Conservation (phyloP, 2,797 vertebrate species). For the Hydrocynus forskahlii region DNA sequence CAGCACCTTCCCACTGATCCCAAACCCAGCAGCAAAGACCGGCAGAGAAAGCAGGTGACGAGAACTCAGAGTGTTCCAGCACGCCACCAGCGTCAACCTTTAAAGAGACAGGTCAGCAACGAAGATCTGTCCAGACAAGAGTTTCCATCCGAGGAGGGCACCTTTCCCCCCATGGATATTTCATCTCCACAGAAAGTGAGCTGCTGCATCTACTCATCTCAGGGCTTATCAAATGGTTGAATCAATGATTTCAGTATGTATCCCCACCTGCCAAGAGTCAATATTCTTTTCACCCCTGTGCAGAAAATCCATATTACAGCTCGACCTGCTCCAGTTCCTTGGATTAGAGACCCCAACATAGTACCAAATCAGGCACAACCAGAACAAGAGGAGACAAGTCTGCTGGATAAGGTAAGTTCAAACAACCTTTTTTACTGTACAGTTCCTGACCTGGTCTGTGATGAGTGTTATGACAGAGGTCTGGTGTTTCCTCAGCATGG, state of each 20-base stretch:
- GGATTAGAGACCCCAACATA: conserved; percentile 71
- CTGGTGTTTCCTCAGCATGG: conserved; percentile 66
- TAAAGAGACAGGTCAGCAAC: conserved; percentile 71
- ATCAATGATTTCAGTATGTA: not conserved
- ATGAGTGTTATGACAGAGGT: not conserved
- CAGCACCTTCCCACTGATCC: conserved; percentile 73
- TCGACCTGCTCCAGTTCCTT: conserved; percentile 72
- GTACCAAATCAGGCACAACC: conserved; percentile 65
- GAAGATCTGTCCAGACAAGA: conserved; percentile 66
- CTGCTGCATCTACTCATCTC: not conserved
- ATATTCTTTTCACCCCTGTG: conserved; percentile 4
- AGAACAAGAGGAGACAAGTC: conserved; percentile 67
- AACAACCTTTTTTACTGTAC: not conserved
- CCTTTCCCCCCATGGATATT: conserved; percentile 47
- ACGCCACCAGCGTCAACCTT: conserved; percentile 53
- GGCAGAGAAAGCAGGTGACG: conserved; percentile 74
- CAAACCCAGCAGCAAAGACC: conserved; percentile 59
- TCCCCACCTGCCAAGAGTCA: too few relatives aligned
- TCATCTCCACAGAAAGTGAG: conserved; percentile 69
- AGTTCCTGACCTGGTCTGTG: not conserved
- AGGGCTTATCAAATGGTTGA: too few relatives aligned
- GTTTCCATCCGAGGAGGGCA: not conserved
- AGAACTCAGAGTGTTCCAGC: conserved; percentile 88
- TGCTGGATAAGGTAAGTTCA: conserved; percentile 72
- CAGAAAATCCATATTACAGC: conserved; percentile 64